These are phyloP conservation scores for Dendronephthya gigantea DNA, from an alignment of 64 coral and sea anemone genomes.

Conservation along the genomic window DNA sequence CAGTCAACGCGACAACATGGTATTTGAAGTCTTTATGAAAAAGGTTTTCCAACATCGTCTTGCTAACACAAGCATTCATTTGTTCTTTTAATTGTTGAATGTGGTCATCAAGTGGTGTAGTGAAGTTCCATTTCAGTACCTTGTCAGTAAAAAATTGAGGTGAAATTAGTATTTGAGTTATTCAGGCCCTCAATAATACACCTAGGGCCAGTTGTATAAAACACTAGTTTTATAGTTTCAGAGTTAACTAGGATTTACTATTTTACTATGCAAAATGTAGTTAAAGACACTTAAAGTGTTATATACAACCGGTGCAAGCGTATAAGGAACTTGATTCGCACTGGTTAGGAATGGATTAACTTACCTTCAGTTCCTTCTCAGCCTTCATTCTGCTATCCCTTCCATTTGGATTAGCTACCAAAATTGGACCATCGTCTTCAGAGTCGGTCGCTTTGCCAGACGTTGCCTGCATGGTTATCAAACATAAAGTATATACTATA, in stretches of 20 bases:
- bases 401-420: conserved; percentile 49
- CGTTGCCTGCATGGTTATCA: background rate
- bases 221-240: too few relatives aligned
- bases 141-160: background rate
- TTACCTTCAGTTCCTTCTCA: conserved; percentile 83
- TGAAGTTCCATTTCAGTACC: conserved; percentile 96
- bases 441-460: background rate
- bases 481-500: background rate
- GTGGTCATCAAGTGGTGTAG: conserved; percentile 57
- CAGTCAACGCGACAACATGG: conserved; percentile 59
- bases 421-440: conserved; percentile 52
- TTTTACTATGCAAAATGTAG: too few relatives aligned
- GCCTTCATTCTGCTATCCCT: conserved; percentile 84
- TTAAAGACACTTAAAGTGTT: too few relatives aligned
- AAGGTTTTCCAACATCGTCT: conserved; percentile 49
- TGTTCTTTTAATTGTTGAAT: conserved; percentile 92
- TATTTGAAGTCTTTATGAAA: conserved; percentile 88
- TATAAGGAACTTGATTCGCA: too few relatives aligned
- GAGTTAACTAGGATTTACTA: too few relatives aligned
- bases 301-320: too few relatives aligned
- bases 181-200: too few relatives aligned
- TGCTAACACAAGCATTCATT: conserved; percentile 66
- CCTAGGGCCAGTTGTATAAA: too few relatives aligned
- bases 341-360: too few relatives aligned
- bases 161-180: too few relatives aligned